Conservation (phyloP, 2,797 vertebrate species). For the Coracias cyanogaster region DNA sequence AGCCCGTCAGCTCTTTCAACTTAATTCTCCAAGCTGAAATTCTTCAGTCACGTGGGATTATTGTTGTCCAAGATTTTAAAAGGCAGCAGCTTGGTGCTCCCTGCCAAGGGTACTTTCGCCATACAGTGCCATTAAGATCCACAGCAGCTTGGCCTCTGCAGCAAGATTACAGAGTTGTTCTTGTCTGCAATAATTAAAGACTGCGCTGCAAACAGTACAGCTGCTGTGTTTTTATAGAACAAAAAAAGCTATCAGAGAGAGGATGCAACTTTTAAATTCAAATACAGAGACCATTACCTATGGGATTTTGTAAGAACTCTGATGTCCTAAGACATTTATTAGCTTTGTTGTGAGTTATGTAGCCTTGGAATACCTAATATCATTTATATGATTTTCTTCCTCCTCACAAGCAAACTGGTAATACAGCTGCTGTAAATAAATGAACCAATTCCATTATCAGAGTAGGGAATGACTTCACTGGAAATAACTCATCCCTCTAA, state of each 20-base stretch:
- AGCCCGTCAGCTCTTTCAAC: not conserved
- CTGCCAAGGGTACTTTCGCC: slow-evolving; percentile 27
- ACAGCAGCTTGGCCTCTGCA: slow-evolving; percentile 10
- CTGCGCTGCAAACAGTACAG: not conserved
- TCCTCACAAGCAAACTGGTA: not conserved
- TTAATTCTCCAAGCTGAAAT: slow-evolving; percentile 8
- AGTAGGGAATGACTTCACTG: not conserved
- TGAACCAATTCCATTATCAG: not conserved
- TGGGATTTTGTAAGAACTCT: not conserved
- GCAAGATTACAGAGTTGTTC: slow-evolving; percentile 22
- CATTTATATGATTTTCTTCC: not conserved
- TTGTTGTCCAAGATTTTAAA: not conserved
- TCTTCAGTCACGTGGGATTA: not conserved
- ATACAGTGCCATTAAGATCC: slow-evolving; percentile 1
- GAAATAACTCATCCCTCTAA: not conserved
- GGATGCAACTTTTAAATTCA: not conserved
- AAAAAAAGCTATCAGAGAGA: not conserved
- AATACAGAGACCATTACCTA: not conserved
- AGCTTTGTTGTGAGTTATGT: not conserved
- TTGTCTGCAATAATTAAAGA: slow-evolving; percentile 45
- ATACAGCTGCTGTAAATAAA: slow-evolving; percentile 2
- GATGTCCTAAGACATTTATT: not conserved
- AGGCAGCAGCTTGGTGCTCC: slow-evolving; percentile 3
- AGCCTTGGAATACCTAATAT: not conserved
- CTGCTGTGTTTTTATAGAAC: not conserved